These are phyloP conservation scores for Aplodontia rufa DNA, from an alignment of 2,113 vertebrate genomes.

Conservation along the genomic window DNA sequence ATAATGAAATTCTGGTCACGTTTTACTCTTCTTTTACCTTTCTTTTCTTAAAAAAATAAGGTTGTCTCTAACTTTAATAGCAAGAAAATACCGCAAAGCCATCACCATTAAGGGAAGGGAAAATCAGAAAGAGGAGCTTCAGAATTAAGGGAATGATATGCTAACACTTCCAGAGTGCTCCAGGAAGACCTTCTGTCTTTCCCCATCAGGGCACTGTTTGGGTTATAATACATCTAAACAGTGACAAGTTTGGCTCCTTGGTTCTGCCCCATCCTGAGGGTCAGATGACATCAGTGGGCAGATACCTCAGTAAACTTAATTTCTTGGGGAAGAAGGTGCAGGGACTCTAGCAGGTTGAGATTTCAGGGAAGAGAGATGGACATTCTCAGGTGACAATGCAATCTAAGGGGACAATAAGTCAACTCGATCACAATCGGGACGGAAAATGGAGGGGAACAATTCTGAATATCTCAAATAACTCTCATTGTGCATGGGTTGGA, in stretches of 20 bases:
- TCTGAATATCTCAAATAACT: background rate
- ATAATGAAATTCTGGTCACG: background rate
- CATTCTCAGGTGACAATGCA: background rate
- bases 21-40: background rate
- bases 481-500: background rate
- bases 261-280: background rate
- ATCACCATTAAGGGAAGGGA: background rate
- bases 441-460: background rate
- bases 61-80: background rate
- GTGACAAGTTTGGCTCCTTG: background rate
- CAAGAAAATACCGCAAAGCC: background rate
- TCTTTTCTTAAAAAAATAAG: background rate
- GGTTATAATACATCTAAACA: background rate
- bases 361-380: background rate
- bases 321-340: background rate
- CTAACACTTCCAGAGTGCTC: background rate
- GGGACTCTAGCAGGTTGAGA: background rate
- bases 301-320: background rate
- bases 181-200: background rate
- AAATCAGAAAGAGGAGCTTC: constrained; percentile 6
- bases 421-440: background rate
- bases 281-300: background rate
- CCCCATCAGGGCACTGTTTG: background rate
- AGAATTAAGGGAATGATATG: background rate
- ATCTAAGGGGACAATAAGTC: background rate